These are phyloP conservation scores for Chitala chitala DNA, from an alignment of 2,113 vertebrate genomes.

Conservation along the genomic window DNA sequence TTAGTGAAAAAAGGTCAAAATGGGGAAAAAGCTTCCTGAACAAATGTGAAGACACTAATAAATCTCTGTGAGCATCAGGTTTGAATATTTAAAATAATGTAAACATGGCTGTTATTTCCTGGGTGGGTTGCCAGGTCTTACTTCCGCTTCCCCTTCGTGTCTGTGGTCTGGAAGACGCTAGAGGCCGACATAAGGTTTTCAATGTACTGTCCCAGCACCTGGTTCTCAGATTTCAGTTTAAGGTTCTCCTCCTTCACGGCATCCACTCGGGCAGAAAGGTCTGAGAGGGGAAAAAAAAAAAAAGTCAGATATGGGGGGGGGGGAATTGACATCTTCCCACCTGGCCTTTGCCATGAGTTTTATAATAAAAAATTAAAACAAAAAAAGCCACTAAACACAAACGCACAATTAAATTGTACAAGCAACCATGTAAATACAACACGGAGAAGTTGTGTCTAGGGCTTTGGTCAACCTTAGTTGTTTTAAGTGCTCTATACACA, in stretches of 20 bases:
- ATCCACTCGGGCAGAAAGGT: constrained; percentile 94
- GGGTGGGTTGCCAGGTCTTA: constrained; percentile 50
- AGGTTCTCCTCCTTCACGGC: constrained; percentile 99
- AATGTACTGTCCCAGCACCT: constrained; percentile 98
- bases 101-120: constrained; percentile 5
- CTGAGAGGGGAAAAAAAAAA: constrained; percentile 49
- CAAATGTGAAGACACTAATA: neutral
- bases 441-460: too few relatives aligned
- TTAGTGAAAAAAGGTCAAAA: neutral
- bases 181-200: constrained; percentile 99
- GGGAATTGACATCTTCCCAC: too few relatives aligned
- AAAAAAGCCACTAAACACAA: too few relatives aligned
- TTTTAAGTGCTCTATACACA: too few relatives aligned
- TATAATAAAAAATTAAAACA: too few relatives aligned
- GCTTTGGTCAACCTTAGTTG: too few relatives aligned
- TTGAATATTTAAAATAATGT: neutral
- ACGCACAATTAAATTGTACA: too few relatives aligned
- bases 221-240: constrained; percentile 98
- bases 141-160: constrained; percentile 98
- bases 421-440: too few relatives aligned
- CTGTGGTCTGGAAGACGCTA: constrained; percentile 98
- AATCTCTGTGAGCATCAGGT: constrained; percentile 19
- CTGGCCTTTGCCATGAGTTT: too few relatives aligned
- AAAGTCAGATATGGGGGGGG: too few relatives aligned
- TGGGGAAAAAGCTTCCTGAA: neutral